These are phyloP conservation scores for Apostichopus japonicus DNA, from an alignment of 35 echinoderm and acorn worm genomes.

Conservation along the genomic window DNA sequence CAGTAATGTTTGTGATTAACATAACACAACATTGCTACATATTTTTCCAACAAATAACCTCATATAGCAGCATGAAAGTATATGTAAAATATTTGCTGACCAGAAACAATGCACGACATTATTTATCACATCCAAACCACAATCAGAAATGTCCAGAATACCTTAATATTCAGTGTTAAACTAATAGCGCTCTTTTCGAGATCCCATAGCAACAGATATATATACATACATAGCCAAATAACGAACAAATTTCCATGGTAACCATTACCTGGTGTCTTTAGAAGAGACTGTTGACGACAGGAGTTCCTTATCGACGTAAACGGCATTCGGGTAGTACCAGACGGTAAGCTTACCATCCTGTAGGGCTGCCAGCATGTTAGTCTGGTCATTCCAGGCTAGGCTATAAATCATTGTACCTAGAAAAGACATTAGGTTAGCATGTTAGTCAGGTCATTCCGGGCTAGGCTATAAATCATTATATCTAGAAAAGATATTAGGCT, in stretches of 20 bases:
- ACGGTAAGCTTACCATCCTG: slow-evolving; percentile 89
- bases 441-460: slow-evolving; percentile 90
- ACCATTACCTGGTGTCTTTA: slow-evolving; percentile 85
- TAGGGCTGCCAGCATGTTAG: slow-evolving; percentile 94
- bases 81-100: too few relatives aligned
- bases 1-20: too few relatives aligned
- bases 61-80: too few relatives aligned
- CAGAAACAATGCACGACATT: too few relatives aligned
- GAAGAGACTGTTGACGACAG: slow-evolving; percentile 65
- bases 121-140: too few relatives aligned
- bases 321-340: slow-evolving; percentile 96
- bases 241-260: background rate
- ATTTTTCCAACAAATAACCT: too few relatives aligned
- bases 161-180: too few relatives aligned
- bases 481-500: slow-evolving; percentile 64
- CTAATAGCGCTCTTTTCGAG: too few relatives aligned
- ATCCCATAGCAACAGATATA: too few relatives aligned
- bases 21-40: too few relatives aligned
- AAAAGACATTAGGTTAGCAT: slow-evolving; percentile 71
- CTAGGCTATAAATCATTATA: slow-evolving; percentile 90
- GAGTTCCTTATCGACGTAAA: slow-evolving; percentile 86
- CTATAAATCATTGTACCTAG: slow-evolving; percentile 93
- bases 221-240: too few relatives aligned
- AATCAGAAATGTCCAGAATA: too few relatives aligned
- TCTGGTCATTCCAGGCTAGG: slow-evolving; percentile 85